phyloP scores from a whole-genome alignment of 2,113 vertebrate species.

The Campylorhamphus procurvoides region DNA sequence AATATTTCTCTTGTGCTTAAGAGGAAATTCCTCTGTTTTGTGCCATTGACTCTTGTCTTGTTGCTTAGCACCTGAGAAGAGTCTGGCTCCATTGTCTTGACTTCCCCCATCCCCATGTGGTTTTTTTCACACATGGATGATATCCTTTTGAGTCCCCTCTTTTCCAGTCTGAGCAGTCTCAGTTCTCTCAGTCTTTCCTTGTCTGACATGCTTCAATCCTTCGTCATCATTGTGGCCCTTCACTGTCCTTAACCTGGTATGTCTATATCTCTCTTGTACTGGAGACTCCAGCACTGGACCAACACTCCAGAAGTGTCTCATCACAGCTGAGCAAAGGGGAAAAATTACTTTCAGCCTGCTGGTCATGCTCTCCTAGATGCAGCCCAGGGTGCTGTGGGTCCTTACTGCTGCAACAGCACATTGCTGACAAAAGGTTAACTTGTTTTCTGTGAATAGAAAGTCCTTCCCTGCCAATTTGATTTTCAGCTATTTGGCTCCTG shows the following conservation, averaged over 20 bases:
- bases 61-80: background rate
- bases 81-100: background rate
- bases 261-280: background rate
- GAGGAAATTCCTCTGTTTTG: background rate
- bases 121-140: background rate
- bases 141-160: background rate
- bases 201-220: background rate
- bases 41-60: background rate
- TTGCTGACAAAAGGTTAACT: background rate
- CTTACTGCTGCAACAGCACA: background rate
- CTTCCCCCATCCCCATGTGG: background rate
- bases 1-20: background rate
- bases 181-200: background rate
- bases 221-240: background rate
- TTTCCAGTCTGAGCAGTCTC: background rate
- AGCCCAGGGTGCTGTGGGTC: background rate
- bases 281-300: background rate
- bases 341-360: background rate
- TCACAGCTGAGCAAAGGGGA: background rate
- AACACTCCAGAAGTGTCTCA: background rate
- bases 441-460: background rate
- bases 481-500: background rate
- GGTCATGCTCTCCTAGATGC: background rate
- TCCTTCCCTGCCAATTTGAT: background rate
- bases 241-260: background rate